Base-by-base conservation (phyloP, 2,113 vertebrate species). In the Dromiciops gliroides region DNA sequence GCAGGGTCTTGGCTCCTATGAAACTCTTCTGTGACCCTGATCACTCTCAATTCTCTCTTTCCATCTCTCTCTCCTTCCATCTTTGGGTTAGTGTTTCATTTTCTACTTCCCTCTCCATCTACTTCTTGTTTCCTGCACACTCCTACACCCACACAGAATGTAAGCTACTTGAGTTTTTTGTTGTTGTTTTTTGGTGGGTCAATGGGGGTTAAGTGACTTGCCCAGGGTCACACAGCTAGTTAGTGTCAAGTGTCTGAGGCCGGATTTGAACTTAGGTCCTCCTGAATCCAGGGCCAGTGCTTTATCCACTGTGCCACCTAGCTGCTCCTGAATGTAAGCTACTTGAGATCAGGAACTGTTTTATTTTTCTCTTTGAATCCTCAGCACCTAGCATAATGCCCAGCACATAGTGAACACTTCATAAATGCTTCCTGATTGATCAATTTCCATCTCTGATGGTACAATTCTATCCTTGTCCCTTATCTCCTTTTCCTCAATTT, bases 1-100 rank as follows among this genome's bases (percentile, higher is more conserved):
- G 56, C 31, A 14, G 11, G 28, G 56, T 2, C 56, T 12, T 60
- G 26, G 56, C 11, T 60, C 28, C 28, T 53, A 60, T 0, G 26
- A 60, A 60, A 31, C 56, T 60, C 24, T 26, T 9, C 56, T 31
- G 56, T 60, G 53, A 56, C 53, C 24, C 52, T 9, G 26, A 56
- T 56, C 53, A 56, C 26, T 23, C 25, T 56, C 25, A 25, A 53
- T 9, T 28, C 53, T 28, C 53, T 60, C 53, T 56, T 56, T 60
- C 50, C 22, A 48, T 53, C 3, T 51, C 51, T 52, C 53, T 60
- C 25, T 28, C 26, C 19, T 94, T 83, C 44, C 28, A 94, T 94
- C 94, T 90, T 93, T 67, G 56, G 56, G 31, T 67, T 67, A 67
- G 56, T 67, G 28, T 67, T 67, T 67, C 56, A 37, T 67, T 67